Conservation (phyloP, 2,888 invertebrate genomes). For the Diaphora mendica region DNA sequence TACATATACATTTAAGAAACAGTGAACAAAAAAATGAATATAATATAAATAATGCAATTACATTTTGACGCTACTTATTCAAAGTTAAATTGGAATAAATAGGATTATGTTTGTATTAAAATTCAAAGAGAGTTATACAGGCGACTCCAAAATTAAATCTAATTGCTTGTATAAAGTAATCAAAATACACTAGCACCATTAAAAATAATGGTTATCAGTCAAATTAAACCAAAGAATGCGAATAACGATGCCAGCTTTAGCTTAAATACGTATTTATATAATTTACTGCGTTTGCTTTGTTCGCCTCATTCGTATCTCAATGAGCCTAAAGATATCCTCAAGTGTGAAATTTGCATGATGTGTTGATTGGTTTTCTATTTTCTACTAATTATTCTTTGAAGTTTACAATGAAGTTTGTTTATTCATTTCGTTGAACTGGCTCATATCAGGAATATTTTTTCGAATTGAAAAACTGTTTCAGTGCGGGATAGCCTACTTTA, state of each 20-base stretch:
- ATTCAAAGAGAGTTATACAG: background rate
- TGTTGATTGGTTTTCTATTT: background rate
- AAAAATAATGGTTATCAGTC: background rate
- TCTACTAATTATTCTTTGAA: no score
- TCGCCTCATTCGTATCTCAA: background rate
- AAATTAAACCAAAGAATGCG: background rate
- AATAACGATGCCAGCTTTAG: background rate
- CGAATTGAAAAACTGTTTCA: no score
- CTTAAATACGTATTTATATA: background rate
- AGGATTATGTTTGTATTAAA: background rate
- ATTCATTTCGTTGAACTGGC: no score
- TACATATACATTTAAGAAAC: no score
- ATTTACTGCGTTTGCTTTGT: background rate
- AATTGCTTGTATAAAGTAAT: conserved; percentile 1
- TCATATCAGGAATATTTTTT: no score
- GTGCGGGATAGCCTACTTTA: no score
- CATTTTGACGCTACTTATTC: background rate
- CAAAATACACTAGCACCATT: background rate
- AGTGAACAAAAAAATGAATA: background rate
- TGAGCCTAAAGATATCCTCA: background rate
- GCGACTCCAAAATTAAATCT: background rate
- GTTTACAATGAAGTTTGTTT: no score
- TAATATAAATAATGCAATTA: background rate
- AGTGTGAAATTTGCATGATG: background rate
- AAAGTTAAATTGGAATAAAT: background rate